phyloP scores from a whole-genome alignment of 2,797 vertebrate genomes.

The Morus bassanus region DNA sequence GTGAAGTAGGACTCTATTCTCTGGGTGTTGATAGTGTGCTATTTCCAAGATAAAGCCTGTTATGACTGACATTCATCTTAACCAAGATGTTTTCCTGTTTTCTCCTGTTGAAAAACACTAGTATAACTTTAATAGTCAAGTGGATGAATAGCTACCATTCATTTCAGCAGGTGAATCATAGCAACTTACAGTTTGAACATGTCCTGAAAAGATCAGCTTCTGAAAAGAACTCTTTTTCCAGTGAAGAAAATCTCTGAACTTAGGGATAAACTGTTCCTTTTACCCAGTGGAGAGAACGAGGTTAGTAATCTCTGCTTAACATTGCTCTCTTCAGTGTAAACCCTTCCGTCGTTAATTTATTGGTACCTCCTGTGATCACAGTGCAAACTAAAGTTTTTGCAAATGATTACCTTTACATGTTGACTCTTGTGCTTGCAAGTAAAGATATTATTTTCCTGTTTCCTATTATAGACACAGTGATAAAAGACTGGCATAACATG shows the following conservation, averaged over 20 bases:
- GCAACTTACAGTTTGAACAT: background rate
- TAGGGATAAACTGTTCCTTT: background rate
- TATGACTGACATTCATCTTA: background rate
- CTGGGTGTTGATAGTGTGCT: background rate
- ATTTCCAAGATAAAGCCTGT: background rate
- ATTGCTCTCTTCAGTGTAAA: background rate
- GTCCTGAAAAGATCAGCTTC: background rate
- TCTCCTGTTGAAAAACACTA: background rate
- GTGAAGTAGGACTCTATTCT: background rate
- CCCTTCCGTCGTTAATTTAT: rapidly evolving
- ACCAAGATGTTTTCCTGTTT: background rate
- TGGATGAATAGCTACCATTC: background rate
- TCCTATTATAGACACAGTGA: background rate
- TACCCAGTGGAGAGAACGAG: background rate
- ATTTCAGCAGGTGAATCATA: background rate
- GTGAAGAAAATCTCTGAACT: background rate
- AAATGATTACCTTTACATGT: background rate
- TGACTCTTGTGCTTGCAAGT: background rate
- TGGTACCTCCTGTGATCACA: background rate
- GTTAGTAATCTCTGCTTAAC: background rate
- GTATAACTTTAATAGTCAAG: background rate
- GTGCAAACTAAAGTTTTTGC: background rate
- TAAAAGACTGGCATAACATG: background rate
- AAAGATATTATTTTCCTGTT: background rate
- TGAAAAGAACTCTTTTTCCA: background rate